phyloP scores from a whole-genome alignment of 2,888 invertebrate species.

The Calameuta idolon region DNA sequence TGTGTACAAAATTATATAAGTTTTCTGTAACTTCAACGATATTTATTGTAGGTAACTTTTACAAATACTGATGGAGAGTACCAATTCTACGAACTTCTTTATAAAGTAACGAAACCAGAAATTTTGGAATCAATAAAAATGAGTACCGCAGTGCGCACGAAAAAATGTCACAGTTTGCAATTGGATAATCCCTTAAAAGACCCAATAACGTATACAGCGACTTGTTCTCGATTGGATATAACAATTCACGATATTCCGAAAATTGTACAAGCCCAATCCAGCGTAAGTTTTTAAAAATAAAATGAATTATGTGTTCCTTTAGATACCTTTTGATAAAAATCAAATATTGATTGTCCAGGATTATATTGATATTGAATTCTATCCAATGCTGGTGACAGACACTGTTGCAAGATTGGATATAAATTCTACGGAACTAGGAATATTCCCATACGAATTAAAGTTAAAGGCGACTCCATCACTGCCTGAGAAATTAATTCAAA shows the following conservation, averaged over 20 bases:
- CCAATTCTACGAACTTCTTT: conserved; percentile 50
- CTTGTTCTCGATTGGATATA: conserved; percentile 36
- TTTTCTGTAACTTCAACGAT: background rate
- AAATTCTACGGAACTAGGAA: conserved; percentile 38
- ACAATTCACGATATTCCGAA: conserved; percentile 33
- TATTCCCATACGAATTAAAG: conserved; percentile 48
- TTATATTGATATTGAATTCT: conserved; percentile 38
- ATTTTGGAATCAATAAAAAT: conserved; percentile 44
- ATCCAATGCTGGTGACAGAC: conserved; percentile 42
- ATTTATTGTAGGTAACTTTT: conserved; percentile 41
- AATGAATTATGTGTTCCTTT: background rate
- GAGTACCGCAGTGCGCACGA: conserved; percentile 36
- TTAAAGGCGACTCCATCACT: conserved; percentile 39
- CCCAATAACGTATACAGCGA: conserved; percentile 32
- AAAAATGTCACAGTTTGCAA: conserved; percentile 33
- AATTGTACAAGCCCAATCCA: conserved; percentile 31
- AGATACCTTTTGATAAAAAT: background rate
- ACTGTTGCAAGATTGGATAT: conserved; percentile 32
- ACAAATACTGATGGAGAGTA: conserved; percentile 42
- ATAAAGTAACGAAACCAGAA: conserved; percentile 46
- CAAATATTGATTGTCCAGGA: conserved; percentile 29
- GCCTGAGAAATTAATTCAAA: conserved; percentile 39
- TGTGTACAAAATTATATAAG: background rate
- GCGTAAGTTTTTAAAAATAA: conserved; percentile 26
- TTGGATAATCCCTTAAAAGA: conserved; percentile 46